Evolutionary conservation across 30 jellyfish, hydroid and myxozoan genomes (phyloP).

Genomic region (Turritopsis rubra): DNA sequence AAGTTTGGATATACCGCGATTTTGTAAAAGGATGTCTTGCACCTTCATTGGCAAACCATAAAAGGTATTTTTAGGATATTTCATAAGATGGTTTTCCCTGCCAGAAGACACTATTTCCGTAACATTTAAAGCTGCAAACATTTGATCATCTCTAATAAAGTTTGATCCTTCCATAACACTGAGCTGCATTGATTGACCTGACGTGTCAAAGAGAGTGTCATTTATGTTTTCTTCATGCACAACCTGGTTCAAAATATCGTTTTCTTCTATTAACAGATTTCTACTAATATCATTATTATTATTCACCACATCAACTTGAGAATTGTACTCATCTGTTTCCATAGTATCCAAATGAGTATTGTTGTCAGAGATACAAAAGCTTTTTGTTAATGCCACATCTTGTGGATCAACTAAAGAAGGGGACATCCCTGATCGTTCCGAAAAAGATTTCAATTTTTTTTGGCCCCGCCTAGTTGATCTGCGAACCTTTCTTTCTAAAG

Average conservation of each 20-base stretch:
- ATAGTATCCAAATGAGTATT: not conserved
- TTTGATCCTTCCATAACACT: not conserved
- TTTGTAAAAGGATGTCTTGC: conserved; percentile 35
- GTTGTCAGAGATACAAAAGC: not conserved
- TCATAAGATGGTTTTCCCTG: not conserved
- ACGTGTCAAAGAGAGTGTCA: not conserved
- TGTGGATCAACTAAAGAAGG: too few species aligned
- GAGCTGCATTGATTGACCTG: not conserved
- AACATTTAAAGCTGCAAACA: not conserved
- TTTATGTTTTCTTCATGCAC: not conserved
- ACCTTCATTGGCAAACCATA: conserved; percentile 70
- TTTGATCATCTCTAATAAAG: not conserved
- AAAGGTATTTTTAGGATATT: conserved; percentile 22
- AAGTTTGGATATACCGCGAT: conserved; percentile 54
- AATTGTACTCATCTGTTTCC: not conserved
- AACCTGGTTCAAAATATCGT: not conserved
- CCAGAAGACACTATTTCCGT: not conserved
- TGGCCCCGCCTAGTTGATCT: not conserved
- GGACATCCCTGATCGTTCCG: too few species aligned
- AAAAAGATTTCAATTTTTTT: not conserved
- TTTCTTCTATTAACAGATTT: not conserved
- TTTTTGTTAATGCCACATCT: not conserved
- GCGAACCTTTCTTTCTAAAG: not conserved
- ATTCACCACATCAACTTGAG: not conserved
- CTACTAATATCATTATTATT: not conserved